These are phyloP conservation scores for Metopolophium dirhodum DNA, from an alignment of 1,140 invertebrate species.

Conservation along the genomic window DNA sequence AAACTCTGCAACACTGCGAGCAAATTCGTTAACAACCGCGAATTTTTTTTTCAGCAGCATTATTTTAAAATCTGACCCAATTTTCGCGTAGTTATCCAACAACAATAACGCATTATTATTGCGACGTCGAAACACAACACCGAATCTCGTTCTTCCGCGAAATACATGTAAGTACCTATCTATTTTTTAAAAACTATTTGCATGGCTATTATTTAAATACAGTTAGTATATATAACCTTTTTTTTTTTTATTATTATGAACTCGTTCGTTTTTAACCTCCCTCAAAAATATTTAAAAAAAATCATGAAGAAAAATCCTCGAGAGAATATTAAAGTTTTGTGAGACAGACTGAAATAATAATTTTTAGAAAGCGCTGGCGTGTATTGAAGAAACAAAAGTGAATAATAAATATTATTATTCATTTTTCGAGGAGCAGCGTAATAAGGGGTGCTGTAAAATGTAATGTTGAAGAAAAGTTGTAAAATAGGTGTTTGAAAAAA, in stretches of 20 bases:
- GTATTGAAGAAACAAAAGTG: neutral
- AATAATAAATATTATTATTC: neutral
- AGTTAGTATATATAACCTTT: neutral
- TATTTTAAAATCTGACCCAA: slow-evolving; percentile 23
- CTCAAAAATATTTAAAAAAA: neutral
- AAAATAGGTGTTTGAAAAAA: neutral
- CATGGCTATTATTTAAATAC: neutral
- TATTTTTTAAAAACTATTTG: neutral
- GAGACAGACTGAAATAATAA: neutral
- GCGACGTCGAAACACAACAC: neutral
- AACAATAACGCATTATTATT: neutral
- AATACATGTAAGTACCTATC: neutral
- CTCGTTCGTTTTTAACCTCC: neutral
- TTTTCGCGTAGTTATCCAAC: neutral
- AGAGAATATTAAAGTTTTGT: neutral
- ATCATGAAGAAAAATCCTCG: neutral
- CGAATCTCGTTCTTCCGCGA: neutral
- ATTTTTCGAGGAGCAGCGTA: neutral
- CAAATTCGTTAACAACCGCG: neutral
- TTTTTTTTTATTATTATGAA: neutral
- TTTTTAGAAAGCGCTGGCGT: neutral
- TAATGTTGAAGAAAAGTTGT: neutral
- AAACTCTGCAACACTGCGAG: neutral
- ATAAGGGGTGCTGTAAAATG: neutral
- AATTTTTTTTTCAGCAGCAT: neutral